phyloP scores from a whole-genome alignment of 2,888 invertebrate species.

The Heliconius aoede region DNA sequence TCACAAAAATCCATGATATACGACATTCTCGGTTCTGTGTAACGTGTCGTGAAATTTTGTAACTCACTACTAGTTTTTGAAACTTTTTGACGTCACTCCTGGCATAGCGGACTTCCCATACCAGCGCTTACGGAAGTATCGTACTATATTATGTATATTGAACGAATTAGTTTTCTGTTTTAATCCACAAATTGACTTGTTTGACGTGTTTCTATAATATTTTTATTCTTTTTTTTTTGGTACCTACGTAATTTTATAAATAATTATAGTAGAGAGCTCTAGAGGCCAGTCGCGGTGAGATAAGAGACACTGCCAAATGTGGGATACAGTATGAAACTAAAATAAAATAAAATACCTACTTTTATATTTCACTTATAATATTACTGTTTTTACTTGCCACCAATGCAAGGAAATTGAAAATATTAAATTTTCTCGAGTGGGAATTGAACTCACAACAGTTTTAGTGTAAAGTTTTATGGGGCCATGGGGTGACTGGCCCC shows the following conservation, averaged over 20 bases:
- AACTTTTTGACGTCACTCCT: constrained; percentile 28
- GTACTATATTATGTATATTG: neutral
- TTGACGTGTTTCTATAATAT: neutral
- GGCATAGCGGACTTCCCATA: constrained; percentile 18
- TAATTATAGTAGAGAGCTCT: too few species aligned
- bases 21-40: constrained; percentile 16
- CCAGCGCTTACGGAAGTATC: constrained; percentile 1
- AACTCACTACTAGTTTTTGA: constrained; percentile 32
- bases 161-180: constrained; percentile 6
- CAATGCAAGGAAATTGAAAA: too few species aligned
- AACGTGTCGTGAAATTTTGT: constrained; percentile 36
- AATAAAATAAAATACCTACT: neutral
- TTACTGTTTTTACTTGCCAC: too few species aligned
- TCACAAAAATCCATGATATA: constrained; percentile 30
- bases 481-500: too few species aligned
- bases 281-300: too few species aligned
- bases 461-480: too few species aligned
- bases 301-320: neutral
- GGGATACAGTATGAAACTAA: neutral
- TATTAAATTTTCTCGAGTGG: too few species aligned
- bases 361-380: too few species aligned
- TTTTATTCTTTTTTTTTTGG: neutral
- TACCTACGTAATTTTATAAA: neutral
- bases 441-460: too few species aligned
- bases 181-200: neutral